Base-by-base conservation (phyloP, 2,113 vertebrate species). In the Penelope pileata region DNA sequence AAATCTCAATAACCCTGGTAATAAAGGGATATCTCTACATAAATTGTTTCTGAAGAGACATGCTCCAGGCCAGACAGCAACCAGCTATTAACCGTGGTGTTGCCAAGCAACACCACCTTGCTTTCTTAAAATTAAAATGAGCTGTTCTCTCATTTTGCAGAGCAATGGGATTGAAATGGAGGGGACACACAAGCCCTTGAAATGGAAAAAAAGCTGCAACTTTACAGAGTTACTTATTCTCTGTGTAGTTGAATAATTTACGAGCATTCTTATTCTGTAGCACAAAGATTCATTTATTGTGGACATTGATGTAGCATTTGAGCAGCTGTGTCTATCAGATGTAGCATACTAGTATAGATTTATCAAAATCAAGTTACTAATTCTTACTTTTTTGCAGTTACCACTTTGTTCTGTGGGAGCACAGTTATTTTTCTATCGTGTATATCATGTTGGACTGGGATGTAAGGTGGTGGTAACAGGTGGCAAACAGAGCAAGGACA, bases 81-180 rank as follows among this genome's bases (percentile, higher is more conserved):
- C 47, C 24, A 89, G 60, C 50, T 89, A 70, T 82, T 86, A 94
- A 27, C 48, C 12, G 7, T 54, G 45, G 40, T 1, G 74, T 96
- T 97, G 91, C 94, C 91, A 97, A 94, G 96, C 91, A 97, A 96
- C 91, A 34, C 14, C 64, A 64, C 43, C 30, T 84, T 78, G 60
- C 36, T 82, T 86, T 93, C 79, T 90, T 90, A 86, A 90, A 92
- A 90, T 80, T 69, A 90, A 91, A 91, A 90, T 88, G 4, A 79
- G 38, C 14, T 89, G 38, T 54, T 73, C 16, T 90, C 86, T 56
- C 30, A 86, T 82, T 87, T 88, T 75, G 12, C 62, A 93, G 91
- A 84, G 58, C 27, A 84, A 29, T 43, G 8, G 13, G 3, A 21
- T 83, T 93, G 72, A 90, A 91, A 96, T 17, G 26, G 21, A 91